phyloP scores from a whole-genome alignment of 2,888 invertebrate species.

The Mythimna ferrago region DNA sequence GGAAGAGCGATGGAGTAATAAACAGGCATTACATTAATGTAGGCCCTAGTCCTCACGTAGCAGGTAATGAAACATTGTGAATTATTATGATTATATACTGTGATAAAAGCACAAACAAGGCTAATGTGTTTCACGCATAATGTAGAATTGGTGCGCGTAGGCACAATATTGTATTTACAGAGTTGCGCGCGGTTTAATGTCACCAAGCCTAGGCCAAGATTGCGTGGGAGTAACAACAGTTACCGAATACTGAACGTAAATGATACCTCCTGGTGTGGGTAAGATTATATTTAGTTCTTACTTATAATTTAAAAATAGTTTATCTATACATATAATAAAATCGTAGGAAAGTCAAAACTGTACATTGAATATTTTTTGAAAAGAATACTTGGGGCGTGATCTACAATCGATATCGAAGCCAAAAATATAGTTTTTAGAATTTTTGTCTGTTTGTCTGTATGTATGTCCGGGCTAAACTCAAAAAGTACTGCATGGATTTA shows the following conservation, averaged over 20 bases:
- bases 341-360: no score
- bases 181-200: background rate
- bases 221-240: background rate
- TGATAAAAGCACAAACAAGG: slow-evolving; percentile 44
- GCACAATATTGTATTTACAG: background rate
- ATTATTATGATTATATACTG: slow-evolving; percentile 46
- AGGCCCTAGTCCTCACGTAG: slow-evolving; percentile 24
- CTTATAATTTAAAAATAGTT: no score
- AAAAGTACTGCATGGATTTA: no score
- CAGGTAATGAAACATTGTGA: slow-evolving; percentile 50
- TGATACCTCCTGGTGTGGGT: no score
- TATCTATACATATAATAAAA: no score
- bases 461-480: no score
- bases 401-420: no score
- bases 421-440: no score
- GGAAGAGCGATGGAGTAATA: slow-evolving; percentile 36
- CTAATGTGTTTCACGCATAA: slow-evolving; percentile 45
- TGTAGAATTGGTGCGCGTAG: slow-evolving; percentile 15
- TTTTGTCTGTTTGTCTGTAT: no score
- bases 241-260: background rate
- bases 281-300: background rate
- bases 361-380: no score
- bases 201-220: background rate
- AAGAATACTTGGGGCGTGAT: no score
- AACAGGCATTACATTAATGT: slow-evolving; percentile 29